Evolutionary conservation across 2,797 vertebrate genomes (phyloP).

Genomic region (Sebastes nivosus): DNA sequence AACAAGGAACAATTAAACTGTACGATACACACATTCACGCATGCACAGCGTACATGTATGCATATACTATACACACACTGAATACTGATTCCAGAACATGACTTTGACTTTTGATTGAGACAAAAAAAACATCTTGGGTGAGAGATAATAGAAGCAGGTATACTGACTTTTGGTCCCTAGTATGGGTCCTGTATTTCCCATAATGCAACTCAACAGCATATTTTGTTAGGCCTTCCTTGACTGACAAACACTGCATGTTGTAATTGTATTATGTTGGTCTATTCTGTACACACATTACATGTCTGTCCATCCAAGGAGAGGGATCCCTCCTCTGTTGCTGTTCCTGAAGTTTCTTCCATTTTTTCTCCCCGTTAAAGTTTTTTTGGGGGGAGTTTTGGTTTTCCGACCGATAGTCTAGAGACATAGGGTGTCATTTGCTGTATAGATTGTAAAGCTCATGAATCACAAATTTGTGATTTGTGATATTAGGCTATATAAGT

Average conservation of each 20-base stretch:
- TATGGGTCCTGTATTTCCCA: not conserved
- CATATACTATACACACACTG: not conserved
- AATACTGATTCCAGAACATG: not conserved
- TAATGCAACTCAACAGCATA: not conserved
- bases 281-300: not conserved
- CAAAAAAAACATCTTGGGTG: not conserved
- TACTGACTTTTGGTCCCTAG: not conserved
- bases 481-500: no score
- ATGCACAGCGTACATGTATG: not conserved
- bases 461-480: no score
- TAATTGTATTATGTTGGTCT: not conserved
- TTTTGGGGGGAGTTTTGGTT: no score
- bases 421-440: no score
- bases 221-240: not conserved
- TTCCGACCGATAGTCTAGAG: no score
- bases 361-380: not conserved
- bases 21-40: not conserved
- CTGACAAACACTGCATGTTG: not conserved
- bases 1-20: constrained; percentile 22
- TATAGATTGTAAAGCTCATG: no score
- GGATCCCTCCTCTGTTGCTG: not conserved
- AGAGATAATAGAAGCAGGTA: not conserved
- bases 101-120: not conserved
- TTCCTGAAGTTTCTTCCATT: not conserved
- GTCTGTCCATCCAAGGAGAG: not conserved